Conservation (phyloP, 2,797 vertebrate species). For the Craterocephalus amniculus region DNA sequence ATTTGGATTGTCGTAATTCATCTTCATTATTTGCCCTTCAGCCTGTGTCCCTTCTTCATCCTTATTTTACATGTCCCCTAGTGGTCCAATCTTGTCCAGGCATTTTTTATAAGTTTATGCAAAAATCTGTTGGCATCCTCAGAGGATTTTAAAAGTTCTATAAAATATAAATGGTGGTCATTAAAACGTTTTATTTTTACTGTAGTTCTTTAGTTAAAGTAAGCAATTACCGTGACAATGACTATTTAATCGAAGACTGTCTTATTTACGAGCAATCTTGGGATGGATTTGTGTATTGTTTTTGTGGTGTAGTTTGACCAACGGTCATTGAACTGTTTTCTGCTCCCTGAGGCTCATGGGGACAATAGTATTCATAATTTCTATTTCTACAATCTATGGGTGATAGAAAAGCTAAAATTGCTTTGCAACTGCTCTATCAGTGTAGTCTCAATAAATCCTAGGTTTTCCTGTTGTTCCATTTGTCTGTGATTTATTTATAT, state of each 20-base stretch:
- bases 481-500: too few relatives aligned
- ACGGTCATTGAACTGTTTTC: too few relatives aligned
- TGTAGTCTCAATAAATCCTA: too few relatives aligned
- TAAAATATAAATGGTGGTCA: neutral
- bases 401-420: too few relatives aligned
- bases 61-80: constrained; percentile 1
- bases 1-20: constrained; percentile 19
- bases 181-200: neutral
- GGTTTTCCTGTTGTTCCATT: too few relatives aligned
- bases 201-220: neutral
- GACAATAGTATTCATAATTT: too few relatives aligned
- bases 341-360: too few relatives aligned
- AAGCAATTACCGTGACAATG: neutral
- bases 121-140: neutral
- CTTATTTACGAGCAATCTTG: neutral
- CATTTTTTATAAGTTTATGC: neutral
- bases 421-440: too few relatives aligned
- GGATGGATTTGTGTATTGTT: neutral
- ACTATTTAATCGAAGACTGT: neutral
- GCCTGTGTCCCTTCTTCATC: neutral
- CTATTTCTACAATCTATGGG: too few relatives aligned
- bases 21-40: constrained; percentile 8
- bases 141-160: neutral
- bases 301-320: neutral
- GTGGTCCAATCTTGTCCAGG: neutral